Conservation (phyloP, 2,113 vertebrate species). For the Pteruthius melanotis region DNA sequence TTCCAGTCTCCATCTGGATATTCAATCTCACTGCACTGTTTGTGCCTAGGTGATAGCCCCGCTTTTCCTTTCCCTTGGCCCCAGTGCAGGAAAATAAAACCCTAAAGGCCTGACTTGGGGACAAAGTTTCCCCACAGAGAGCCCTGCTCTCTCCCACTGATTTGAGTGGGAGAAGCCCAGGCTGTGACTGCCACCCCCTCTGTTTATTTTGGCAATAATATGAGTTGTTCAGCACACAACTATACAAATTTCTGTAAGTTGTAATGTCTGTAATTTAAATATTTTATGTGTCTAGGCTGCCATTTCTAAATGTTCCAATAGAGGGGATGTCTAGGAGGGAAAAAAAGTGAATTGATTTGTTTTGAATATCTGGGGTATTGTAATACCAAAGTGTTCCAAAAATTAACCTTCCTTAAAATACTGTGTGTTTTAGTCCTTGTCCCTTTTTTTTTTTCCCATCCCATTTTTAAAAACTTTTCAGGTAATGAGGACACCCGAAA, state of each 20-base stretch:
- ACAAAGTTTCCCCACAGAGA: background rate
- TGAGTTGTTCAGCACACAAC: background rate
- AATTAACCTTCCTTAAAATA: background rate
- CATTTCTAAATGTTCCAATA: background rate
- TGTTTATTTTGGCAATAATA: background rate
- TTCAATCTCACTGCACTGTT: background rate
- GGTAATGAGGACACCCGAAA: background rate
- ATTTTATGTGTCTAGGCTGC: background rate
- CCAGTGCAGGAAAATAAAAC: background rate
- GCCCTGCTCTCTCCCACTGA: background rate
- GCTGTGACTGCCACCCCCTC: background rate
- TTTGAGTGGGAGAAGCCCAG: background rate
- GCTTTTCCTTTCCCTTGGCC: background rate
- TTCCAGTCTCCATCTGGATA: constrained; percentile 5
- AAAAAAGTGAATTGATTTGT: background rate
- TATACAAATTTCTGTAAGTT: background rate
- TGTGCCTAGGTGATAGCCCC: background rate
- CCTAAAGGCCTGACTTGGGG: background rate
- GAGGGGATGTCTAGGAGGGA: background rate
- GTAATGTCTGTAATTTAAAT: background rate
- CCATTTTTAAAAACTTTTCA: background rate
- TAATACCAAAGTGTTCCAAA: background rate
- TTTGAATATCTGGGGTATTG: background rate
- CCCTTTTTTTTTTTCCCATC: background rate
- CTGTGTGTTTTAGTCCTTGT: background rate